A percentile compares a stretch with the other conserved stretches of the same genome.
Evolutionary conservation across 2,113 vertebrate species (phyloP).

Genomic region (Aplodontia rufa): DNA sequence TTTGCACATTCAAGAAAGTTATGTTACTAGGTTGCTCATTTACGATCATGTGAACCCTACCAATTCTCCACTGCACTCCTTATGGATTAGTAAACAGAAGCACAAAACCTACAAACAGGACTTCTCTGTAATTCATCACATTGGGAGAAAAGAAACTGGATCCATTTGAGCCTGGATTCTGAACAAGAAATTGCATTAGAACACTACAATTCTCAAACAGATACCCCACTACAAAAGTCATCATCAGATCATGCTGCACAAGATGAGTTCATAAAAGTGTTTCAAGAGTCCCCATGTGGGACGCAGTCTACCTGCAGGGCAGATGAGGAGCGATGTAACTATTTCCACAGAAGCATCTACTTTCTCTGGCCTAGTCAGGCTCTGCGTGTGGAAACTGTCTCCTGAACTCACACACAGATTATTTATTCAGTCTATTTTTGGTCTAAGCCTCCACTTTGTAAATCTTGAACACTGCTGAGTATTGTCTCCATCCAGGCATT

Average conservation of each 20-base stretch:
- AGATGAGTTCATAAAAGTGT: background rate
- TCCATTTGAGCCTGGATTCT: background rate
- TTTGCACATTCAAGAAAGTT: background rate
- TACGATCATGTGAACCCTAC: background rate
- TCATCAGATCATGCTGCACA: background rate
- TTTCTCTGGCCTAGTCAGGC: background rate
- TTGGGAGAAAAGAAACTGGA: background rate
- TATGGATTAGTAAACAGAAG: background rate
- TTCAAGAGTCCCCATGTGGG: background rate
- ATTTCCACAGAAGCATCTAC: background rate
- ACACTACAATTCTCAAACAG: background rate
- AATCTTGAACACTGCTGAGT: background rate
- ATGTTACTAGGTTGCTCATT: background rate
- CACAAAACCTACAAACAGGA: background rate
- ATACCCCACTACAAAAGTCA: background rate
- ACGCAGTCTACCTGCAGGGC: fast-evolving
- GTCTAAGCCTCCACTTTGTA: background rate
- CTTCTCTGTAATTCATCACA: background rate
- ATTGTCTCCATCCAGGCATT: background rate
- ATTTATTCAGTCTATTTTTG: background rate
- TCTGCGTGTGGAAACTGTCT: background rate
- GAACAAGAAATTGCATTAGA: background rate
- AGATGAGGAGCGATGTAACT: background rate
- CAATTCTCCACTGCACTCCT: background rate
- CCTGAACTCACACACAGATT: background rate